A percentile compares a stretch with the other conserved stretches of the same genome.
Conservation (phyloP, 2,888 invertebrate genomes). For the Diarsia mendica region DNA sequence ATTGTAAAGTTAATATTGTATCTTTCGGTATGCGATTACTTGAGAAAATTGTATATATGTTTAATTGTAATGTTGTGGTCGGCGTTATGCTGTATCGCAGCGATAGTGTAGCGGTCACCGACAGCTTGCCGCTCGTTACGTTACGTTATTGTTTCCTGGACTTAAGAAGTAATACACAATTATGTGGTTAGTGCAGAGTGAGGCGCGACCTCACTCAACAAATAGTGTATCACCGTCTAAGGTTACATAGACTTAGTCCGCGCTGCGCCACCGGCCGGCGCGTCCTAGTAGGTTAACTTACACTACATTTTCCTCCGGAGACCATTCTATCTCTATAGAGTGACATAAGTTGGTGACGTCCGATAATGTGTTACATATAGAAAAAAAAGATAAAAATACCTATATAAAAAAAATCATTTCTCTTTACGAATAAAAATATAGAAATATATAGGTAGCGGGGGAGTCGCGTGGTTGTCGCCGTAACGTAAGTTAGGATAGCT, state of each 20-base stretch:
- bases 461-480: constrained; percentile 75
- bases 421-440: constrained; percentile 83
- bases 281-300: constrained; percentile 77
- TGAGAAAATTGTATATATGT: constrained; percentile 52
- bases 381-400: constrained; percentile 82
- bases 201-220: constrained; percentile 48
- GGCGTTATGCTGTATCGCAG: constrained; percentile 15
- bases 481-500: constrained; percentile 80
- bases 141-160: constrained; percentile 32
- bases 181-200: constrained; percentile 57
- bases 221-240: constrained; percentile 76
- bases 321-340: constrained; percentile 76
- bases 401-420: constrained; percentile 84
- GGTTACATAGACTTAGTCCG: constrained; percentile 52
- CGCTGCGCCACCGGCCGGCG: constrained; percentile 24
- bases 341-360: constrained; percentile 87
- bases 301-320: constrained; percentile 81
- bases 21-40: constrained; percentile 36
- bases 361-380: constrained; percentile 85
- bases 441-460: constrained; percentile 78
- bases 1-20: constrained; percentile 45
- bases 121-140: neutral
- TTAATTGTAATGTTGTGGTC: constrained; percentile 30
- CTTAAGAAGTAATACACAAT: constrained; percentile 30
- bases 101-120: constrained; percentile 6